These are phyloP conservation scores for Buceros bicornis DNA, from an alignment of 2,797 vertebrate species.

Conservation along the genomic window DNA sequence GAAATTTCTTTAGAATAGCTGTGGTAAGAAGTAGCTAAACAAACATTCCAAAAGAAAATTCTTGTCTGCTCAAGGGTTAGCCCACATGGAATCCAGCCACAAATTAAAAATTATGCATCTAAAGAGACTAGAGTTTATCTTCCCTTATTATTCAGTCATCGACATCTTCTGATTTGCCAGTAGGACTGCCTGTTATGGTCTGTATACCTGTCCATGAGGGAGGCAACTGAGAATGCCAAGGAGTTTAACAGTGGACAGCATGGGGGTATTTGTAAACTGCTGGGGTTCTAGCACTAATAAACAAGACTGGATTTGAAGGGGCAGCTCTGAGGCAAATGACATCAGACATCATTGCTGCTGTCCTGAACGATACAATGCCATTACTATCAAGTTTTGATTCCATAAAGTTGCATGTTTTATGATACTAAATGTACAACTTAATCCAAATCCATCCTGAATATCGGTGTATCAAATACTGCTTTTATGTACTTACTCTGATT, in stretches of 20 bases:
- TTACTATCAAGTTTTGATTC: background rate
- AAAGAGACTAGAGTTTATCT: background rate
- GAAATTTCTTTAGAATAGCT: background rate
- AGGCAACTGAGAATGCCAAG: background rate
- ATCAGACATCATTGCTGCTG: background rate
- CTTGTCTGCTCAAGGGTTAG: background rate
- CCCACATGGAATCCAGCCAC: background rate
- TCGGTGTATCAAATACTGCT: background rate
- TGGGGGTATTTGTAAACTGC: background rate
- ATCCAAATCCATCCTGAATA: background rate
- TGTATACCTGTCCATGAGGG: background rate
- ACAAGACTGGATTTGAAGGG: background rate
- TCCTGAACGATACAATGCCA: background rate
- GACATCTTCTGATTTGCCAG: background rate
- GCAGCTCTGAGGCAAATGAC: background rate
- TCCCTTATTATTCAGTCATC: background rate
- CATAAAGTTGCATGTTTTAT: background rate
- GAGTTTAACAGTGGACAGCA: background rate
- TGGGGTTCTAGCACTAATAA: background rate
- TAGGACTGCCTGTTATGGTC: background rate
- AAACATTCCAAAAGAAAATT: background rate
- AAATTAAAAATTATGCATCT: background rate
- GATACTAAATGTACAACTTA: background rate
- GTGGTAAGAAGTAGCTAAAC: background rate
- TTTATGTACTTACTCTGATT: background rate